A percentile compares a stretch with the other conserved stretches of the same genome.
These are phyloP conservation scores for Meloe dianella DNA, from an alignment of 2,888 invertebrate genomes.

Conservation along the genomic window DNA sequence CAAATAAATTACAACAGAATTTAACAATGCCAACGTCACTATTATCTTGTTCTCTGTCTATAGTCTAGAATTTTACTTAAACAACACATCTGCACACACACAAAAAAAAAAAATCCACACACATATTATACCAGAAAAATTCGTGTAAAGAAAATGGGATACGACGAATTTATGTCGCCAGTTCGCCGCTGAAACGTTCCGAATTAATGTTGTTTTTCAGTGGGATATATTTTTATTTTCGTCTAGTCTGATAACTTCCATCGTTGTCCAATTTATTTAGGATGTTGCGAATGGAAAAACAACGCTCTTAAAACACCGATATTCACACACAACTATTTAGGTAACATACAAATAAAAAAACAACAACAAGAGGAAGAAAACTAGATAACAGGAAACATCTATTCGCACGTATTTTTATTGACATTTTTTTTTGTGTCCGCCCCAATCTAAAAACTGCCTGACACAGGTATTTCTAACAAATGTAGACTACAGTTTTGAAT, in stretches of 20 bases:
- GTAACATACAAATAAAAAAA: not conserved
- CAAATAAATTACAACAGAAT: conserved; percentile 28
- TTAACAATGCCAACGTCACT: conserved; percentile 18
- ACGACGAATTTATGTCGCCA: conserved; percentile 31
- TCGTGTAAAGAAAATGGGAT: conserved; percentile 4
- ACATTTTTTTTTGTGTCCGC: not conserved
- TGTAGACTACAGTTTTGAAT: not conserved
- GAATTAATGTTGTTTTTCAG: conserved; percentile 34
- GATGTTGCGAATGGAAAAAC: conserved; percentile 7
- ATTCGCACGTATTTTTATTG: conserved; percentile 1
- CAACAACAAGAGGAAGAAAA: not conserved
- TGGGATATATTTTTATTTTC: conserved; percentile 31
- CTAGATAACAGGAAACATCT: not conserved
- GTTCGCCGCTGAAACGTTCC: conserved; percentile 30
- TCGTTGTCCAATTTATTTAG: conserved; percentile 30
- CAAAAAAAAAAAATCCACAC: no score
- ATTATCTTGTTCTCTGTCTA: not conserved
- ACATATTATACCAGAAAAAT: not conserved
- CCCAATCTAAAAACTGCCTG: not conserved
- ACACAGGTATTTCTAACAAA: not conserved
- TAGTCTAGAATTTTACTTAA: not conserved
- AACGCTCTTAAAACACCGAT: not conserved
- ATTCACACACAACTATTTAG: not conserved
- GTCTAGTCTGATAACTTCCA: conserved; percentile 26
- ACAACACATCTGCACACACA: not conserved